These are phyloP conservation scores for Pangasius djambal DNA, from an alignment of 2,797 vertebrate species.

Conservation along the genomic window DNA sequence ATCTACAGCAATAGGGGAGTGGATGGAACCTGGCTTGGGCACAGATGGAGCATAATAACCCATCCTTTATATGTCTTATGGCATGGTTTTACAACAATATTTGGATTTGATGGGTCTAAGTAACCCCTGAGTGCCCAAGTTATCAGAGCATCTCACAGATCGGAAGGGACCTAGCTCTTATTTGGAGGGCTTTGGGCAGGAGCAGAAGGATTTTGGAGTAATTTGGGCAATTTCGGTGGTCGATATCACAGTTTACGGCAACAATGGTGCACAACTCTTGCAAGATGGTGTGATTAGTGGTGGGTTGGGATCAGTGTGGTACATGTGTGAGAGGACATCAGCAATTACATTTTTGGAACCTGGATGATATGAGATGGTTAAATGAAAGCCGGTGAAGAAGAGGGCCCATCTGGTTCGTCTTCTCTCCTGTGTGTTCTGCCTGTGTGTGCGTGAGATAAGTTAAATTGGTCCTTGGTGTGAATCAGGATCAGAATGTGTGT, in stretches of 20 bases:
- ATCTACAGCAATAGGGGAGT: too few relatives aligned
- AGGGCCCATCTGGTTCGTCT: not conserved
- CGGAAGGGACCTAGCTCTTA: not conserved
- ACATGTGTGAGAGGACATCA: not conserved
- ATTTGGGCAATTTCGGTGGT: not conserved
- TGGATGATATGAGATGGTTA: not conserved
- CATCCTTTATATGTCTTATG: too few relatives aligned
- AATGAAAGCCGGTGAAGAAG: not conserved
- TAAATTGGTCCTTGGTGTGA: not conserved
- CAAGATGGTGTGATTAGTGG: not conserved
- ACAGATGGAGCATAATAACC: too few relatives aligned
- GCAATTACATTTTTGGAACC: not conserved
- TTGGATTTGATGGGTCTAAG: too few relatives aligned
- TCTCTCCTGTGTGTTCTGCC: not conserved
- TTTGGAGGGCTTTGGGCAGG: not conserved
- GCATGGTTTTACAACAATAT: too few relatives aligned
- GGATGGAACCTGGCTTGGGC: too few relatives aligned
- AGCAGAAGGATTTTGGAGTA: not conserved
- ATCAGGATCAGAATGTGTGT: not conserved
- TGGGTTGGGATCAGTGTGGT: not conserved
- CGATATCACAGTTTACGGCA: not conserved
- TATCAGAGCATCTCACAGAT: too few relatives aligned
- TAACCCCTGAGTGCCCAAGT: too few relatives aligned
- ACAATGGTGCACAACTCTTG: not conserved
- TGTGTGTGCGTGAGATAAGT: not conserved